Base-by-base conservation (phyloP, 92 coral and sea anemone genomes). In the Phenganax marumi region DNA sequence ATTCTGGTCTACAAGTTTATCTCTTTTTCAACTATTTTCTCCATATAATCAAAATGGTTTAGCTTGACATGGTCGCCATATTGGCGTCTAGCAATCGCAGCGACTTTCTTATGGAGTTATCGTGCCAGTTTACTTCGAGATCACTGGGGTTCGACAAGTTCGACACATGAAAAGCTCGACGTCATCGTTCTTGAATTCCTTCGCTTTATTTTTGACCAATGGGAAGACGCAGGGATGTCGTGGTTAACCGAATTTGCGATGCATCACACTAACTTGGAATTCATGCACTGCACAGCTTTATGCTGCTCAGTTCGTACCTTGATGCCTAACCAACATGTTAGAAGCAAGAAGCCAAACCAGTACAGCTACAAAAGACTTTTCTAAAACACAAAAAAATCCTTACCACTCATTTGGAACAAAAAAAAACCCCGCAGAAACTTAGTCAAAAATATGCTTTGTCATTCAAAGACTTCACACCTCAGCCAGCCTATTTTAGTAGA, bases 321-420 rank as follows among this genome's bases (percentile, higher is more conserved):
- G 46, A 23, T 22, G 23, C 5, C 54, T 60, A 8, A 75, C 62
- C 66, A 75, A 18, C 43, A 26, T 52, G 66, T 52, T 52, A 17
- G 47, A 75, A 53, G 80, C 65, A 22, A 75, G 51, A 55, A 75
- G 80, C 80, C 80, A 75, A 18, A 75, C 66, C 66, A 75, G 23
- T 50, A 50, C 0, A 53, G 80, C 12, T 16, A 16, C 47, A 75
- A 75, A 26, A 14, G 25, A 54, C 16, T 23, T 1, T 75, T 24
- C 62, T 75, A 49, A 52, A 50, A 73, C 26, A 13, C 10, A 46
- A 70, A 19, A 68, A 9, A 9, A 68, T 68, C 25, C 10, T 7
- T 26, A 0, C 16, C 14, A 19, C 25, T 8, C 13, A 9, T 43
- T 6, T 43, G 0, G 17, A 25, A 65, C 6, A 9, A 68, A 9